These are phyloP conservation scores for Tenebrosternarchus preto DNA, from an alignment of 2,113 vertebrate species.

Conservation along the genomic window DNA sequence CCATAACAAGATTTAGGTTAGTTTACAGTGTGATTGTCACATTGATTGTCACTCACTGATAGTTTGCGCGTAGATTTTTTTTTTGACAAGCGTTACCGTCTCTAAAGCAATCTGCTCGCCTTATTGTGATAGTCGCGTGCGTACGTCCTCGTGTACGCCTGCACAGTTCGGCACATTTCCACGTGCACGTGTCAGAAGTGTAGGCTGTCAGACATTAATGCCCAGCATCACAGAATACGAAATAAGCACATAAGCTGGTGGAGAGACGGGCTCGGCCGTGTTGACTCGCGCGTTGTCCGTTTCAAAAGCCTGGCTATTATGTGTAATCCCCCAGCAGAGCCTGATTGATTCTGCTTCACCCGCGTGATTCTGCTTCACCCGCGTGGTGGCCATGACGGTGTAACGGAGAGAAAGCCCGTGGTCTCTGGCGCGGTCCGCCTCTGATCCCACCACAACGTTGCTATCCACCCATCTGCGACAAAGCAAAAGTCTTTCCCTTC, in stretches of 20 bases:
- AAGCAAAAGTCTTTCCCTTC: constrained; percentile 49
- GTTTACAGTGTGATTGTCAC: constrained; percentile 33
- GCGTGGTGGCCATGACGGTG: constrained; percentile 42
- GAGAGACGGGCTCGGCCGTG: constrained; percentile 40
- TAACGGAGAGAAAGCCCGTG: constrained; percentile 31
- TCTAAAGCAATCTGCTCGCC: constrained; percentile 19
- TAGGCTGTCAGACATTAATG: constrained; percentile 48
- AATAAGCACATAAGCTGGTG: constrained; percentile 54
- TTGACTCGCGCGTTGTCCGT: constrained; percentile 52
- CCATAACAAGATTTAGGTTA: constrained; percentile 1
- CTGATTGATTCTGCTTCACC: constrained; percentile 50
- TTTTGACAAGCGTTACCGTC: neutral
- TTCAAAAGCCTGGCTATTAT: constrained; percentile 54
- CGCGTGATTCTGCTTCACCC: constrained; percentile 36
- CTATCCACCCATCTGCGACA: constrained; percentile 55
- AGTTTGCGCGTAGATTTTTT: no score
- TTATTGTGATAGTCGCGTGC: constrained; percentile 3
- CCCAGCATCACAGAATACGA: constrained; percentile 43
- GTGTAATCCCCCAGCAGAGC: constrained; percentile 51
- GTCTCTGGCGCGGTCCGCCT: constrained; percentile 36
- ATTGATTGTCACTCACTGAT: neutral
- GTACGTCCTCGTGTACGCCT: neutral
- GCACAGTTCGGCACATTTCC: neutral
- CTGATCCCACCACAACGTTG: constrained; percentile 47
- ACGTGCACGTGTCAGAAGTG: constrained; percentile 38